phyloP scores from a whole-genome alignment of 2,113 vertebrate species.

The Galeopterus variegatus region DNA sequence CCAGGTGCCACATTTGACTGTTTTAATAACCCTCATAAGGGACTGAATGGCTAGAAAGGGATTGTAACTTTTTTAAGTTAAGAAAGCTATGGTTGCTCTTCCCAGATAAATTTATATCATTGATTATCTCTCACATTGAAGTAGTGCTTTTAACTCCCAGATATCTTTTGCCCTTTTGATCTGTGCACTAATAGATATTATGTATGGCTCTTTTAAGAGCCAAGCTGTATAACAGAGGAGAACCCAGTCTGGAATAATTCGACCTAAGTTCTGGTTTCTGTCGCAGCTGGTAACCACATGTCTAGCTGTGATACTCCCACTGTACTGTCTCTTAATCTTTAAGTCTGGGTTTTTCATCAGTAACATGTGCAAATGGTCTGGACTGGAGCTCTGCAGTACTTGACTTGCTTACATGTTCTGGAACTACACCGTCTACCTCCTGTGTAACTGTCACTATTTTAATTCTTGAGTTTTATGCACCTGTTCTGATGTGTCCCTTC shows the following conservation, averaged over 20 bases:
- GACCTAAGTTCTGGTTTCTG: neutral
- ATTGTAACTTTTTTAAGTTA: conserved; percentile 11
- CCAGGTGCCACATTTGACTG: neutral
- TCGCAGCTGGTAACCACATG: neutral
- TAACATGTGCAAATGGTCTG: neutral
- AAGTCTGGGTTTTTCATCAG: neutral
- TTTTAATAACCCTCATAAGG: neutral
- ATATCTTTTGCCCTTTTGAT: conserved; percentile 52
- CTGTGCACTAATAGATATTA: neutral
- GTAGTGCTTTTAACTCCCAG: conserved; percentile 18
- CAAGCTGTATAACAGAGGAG: neutral
- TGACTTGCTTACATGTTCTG: neutral
- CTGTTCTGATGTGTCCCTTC: neutral
- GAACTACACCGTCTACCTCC: neutral
- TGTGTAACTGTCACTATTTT: neutral
- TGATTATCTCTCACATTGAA: conserved; percentile 27
- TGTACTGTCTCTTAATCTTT: neutral
- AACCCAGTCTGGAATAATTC: conserved; percentile 27
- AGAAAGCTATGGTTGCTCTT: neutral
- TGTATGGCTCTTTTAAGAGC: neutral
- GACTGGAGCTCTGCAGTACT: neutral
- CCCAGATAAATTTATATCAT: neutral
- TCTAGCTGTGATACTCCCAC: neutral
- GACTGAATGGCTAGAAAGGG: neutral
- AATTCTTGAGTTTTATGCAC: conserved; percentile 11